Base-by-base conservation (phyloP, 2,888 invertebrate species). In the Tribolium freemani region DNA sequence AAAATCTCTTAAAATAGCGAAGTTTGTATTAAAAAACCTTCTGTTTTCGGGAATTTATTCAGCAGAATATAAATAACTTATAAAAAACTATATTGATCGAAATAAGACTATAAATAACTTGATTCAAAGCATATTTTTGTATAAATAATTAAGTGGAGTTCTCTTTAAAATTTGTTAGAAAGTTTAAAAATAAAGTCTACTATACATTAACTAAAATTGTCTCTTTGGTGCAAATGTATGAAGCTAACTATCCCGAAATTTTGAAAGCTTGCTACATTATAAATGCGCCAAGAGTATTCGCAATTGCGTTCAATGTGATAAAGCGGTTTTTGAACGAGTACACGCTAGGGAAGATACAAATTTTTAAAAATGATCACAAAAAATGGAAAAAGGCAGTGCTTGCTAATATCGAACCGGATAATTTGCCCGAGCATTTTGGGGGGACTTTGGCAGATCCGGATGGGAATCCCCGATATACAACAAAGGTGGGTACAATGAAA, bases 221-320 rank as follows among this genome's bases (percentile, higher is more conserved):
- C 21, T n/a, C 67, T 3, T 16, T 67, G 57, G 11, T 67, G 9
- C 93, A 96, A 86, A 91, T 96, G 84, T 95, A 97, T 83, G 96
- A 96, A 86, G 93, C 95, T 56, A 96, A 97, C 87, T 97, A 96
- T 84, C 97, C 97, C 0, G 97, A 97, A 88, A 93, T 96, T 82
- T 87, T 97, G 60, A 96, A 96, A 86, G 89, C 89, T 73, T 94
- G 96, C 85, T 95, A 92, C 83, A 93, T 97, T 60, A 90, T 97
- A 20, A 97, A 97, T 83, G 16, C 96, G 0, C 96, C 97, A 1
- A 93, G 93, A 86, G 92, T 97, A 8, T 97, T 97, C 85, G 91
- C 96, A 0, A 88, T 97, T 31, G 94, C 95, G 0, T 97, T 95
- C 84, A 93, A 94, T 50, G 90, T 97, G 20, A 90, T 95, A 0